Percentiles rank a stretch among this genome's conserved stretches.
Evolutionary conservation across 23 tunicate species (phyloP).

Genomic region (Corella eumyota): DNA sequence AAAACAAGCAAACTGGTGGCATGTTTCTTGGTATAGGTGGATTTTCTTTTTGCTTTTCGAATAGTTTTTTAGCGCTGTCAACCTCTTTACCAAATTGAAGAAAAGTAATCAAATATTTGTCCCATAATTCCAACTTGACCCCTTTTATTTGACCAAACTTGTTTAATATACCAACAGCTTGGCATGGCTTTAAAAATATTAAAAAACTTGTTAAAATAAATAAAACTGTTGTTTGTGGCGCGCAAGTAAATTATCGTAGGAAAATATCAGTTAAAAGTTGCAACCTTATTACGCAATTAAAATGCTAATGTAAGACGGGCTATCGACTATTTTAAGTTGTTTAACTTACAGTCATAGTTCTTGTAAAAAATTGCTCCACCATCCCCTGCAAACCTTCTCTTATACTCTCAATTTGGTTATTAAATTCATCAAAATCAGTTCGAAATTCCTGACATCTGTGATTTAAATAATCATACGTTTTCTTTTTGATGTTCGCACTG

Average conservation of each 20-base stretch:
- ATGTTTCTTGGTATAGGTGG: conserved; percentile 67
- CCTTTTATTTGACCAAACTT: conserved; percentile 68
- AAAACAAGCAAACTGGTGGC: conserved; percentile 84
- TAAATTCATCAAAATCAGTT: conserved; percentile 58
- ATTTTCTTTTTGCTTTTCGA: conserved; percentile 58
- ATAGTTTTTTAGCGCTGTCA: conserved; percentile 48
- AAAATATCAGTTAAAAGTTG: too few species aligned
- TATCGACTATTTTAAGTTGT: too few species aligned
- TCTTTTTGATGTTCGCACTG: conserved; percentile 76
- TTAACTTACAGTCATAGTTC: conserved; percentile 42
- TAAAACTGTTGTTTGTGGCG: too few species aligned
- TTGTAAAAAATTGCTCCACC: conserved; percentile 47
- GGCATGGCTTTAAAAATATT: conserved; percentile 54
- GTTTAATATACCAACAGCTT: conserved; percentile 42
- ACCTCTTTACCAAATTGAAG: conserved; percentile 67
- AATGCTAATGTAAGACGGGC: too few species aligned
- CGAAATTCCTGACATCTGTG: conserved; percentile 85
- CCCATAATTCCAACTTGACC: conserved; percentile 68
- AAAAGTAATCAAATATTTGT: conserved; percentile 50
- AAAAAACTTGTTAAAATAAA: not conserved
- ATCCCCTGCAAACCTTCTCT: conserved; percentile 75
- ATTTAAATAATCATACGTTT: conserved; percentile 81
- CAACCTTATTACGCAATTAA: too few species aligned
- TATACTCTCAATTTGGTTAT: conserved; percentile 45
- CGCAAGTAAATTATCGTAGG: too few species aligned